Conservation (phyloP, 1,140 invertebrate genomes). For the Rhagoletis pomonella region DNA sequence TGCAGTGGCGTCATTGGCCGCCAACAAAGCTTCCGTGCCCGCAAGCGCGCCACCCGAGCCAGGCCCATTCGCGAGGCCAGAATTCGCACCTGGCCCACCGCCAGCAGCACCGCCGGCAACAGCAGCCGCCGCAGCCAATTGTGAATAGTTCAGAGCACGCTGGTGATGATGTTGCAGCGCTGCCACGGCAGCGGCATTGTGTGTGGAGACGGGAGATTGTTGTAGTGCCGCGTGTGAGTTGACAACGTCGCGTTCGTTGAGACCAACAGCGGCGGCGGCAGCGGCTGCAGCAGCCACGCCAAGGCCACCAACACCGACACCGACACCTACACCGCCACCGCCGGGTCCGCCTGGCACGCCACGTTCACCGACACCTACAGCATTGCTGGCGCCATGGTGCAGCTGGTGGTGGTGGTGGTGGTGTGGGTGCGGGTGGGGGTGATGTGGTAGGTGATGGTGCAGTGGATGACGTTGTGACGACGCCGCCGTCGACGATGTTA, state of each 20-base stretch:
- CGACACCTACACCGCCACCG: constrained; percentile 58
- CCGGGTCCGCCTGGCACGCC: constrained; percentile 57
- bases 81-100: constrained; percentile 72
- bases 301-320: constrained; percentile 53
- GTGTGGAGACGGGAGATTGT: constrained; percentile 78
- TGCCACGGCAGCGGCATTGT: constrained; percentile 56
- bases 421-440: constrained; percentile 45
- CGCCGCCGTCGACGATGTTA: constrained; percentile 60
- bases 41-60: constrained; percentile 60
- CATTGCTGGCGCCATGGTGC: constrained; percentile 59
- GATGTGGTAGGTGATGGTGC: constrained; percentile 60
- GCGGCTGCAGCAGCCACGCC: neutral
- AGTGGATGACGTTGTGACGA: constrained; percentile 60
- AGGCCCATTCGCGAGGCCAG: constrained; percentile 57
- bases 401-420: constrained; percentile 60
- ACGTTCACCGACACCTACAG: neutral
- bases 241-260: constrained; percentile 53
- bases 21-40: constrained; percentile 67
- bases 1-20: constrained; percentile 70
- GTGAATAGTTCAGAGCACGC: constrained; percentile 84
- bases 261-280: neutral
- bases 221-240: constrained; percentile 74
- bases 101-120: constrained; percentile 73
- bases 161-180: constrained; percentile 77
- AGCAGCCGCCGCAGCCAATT: constrained; percentile 77